A percentile compares a stretch with the other conserved stretches of the same genome.
These are phyloP conservation scores for Athalia circularis DNA, from an alignment of 2,888 invertebrate genomes.

Conservation along the genomic window DNA sequence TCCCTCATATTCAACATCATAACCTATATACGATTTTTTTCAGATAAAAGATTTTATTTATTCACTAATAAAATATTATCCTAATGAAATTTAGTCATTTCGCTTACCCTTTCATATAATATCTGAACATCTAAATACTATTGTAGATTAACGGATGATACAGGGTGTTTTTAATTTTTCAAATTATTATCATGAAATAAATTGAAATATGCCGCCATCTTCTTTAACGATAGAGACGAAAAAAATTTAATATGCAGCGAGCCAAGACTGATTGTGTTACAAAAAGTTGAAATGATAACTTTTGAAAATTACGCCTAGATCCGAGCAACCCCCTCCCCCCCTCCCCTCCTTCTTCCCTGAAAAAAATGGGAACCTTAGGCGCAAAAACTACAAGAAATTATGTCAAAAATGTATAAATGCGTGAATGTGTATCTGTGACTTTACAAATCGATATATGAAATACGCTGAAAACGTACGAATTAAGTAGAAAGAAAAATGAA, in stretches of 20 bases:
- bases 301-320: conserved; percentile 13
- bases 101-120: background rate
- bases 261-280: conserved; percentile 65
- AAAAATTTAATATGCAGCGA: conserved; percentile 53
- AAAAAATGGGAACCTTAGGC: background rate
- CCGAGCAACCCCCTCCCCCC: background rate
- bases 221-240: conserved; percentile 34
- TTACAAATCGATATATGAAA: background rate
- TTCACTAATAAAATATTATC: background rate
- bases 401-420: conserved; percentile 16
- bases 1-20: no score
- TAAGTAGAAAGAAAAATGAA: background rate
- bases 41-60: no score
- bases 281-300: conserved; percentile 45
- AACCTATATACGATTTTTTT: no score
- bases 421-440: conserved; percentile 3
- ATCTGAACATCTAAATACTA: conserved; percentile 18
- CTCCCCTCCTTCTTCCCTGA: no score
- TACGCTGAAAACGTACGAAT: conserved; percentile 1
- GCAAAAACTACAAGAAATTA: conserved; percentile 1
- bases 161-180: conserved; percentile 27
- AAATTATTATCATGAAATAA: background rate
- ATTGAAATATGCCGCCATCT: conserved; percentile 32
- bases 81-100: background rate
- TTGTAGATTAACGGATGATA: conserved; percentile 24